Evolutionary conservation across 2,113 vertebrate genomes (phyloP), one percentile per base, ranked within the genome.

Genomic region (Hemibagrus wyckioides): DNA sequence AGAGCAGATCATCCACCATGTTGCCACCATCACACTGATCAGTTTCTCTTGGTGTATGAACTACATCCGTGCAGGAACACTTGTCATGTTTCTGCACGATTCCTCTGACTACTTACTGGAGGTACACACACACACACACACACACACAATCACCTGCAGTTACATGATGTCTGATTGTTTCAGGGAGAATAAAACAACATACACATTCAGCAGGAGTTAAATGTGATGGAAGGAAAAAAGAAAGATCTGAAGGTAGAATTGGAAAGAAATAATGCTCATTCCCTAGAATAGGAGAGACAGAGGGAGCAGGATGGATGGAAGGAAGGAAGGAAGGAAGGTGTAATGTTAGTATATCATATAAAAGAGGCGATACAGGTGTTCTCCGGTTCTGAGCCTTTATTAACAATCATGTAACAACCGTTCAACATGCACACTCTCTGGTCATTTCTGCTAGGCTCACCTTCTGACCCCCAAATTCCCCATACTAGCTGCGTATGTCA

Each of bases 31-130:
- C 92, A 94, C 97, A 84, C 96, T 99, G 91, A 97, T 99, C 91
- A 97, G 97, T 91, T 99, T 99, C 94, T 99, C 98, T 85, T 99
- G 97, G 97, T 97, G 96, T 41, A 96, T 97, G 85, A 99, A 98
- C 91, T 99, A 98, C 88, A 94, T 98, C 90, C 96, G 98, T 0
- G 97, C 97, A 0, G 98, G 98, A 82, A 99, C 98, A 0, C 95
- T 99, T 57, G 96, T 99, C 94, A 97, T 99, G 97, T 96, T 97
- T 57, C 92, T 98, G 82, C 98, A 99, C 0, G 98, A 99, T 88
- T 95, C 97, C 23, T 96, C 97, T 0, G 98, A 99, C 92, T 98
- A 97, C 86, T 89, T 99, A 39, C 95, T 99, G 0, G 98, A 99
- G 98, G 98, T 99, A 84, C 19, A 65, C 59, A 59, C 65, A 76